phyloP scores from a whole-genome alignment of 2,888 invertebrate species.

The Tryphoninae sp. region DNA sequence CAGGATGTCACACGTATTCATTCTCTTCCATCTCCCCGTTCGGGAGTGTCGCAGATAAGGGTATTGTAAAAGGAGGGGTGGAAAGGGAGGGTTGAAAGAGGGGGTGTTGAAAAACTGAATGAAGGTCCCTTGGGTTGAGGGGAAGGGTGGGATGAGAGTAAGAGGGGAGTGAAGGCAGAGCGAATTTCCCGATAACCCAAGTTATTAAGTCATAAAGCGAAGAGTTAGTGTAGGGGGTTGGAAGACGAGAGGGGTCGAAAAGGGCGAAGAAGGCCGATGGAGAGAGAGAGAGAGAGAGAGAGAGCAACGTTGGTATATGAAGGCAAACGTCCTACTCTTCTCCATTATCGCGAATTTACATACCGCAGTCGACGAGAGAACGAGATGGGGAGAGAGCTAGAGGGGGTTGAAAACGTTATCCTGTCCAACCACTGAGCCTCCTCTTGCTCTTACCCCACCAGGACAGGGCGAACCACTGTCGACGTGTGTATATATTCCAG shows the following conservation, averaged over 20 bases:
- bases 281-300: background rate
- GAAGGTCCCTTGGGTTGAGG: slow-evolving; percentile 26
- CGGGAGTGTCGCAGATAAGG: slow-evolving; percentile 38
- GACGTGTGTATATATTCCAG: slow-evolving; percentile 2
- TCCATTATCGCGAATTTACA: slow-evolving; percentile 81
- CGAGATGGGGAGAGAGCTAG: slow-evolving; percentile 61
- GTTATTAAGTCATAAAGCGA: slow-evolving; percentile 81
- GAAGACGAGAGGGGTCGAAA: slow-evolving; percentile 26
- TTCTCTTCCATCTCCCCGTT: slow-evolving; percentile 23
- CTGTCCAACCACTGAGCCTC: slow-evolving; percentile 34
- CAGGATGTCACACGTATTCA: background rate
- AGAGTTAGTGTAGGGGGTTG: slow-evolving; percentile 75
- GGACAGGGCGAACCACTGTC: slow-evolving; percentile 33
- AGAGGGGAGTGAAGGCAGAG: slow-evolving; percentile 69
- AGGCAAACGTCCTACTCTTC: slow-evolving; percentile 69
- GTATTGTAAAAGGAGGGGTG: slow-evolving; percentile 37
- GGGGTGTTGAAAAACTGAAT: slow-evolving; percentile 17
- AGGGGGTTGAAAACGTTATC: slow-evolving; percentile 62
- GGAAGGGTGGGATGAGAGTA: slow-evolving; percentile 14
- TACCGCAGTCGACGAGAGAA: slow-evolving; percentile 68
- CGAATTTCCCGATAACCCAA: slow-evolving; percentile 80
- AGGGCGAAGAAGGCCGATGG: slow-evolving; percentile 59
- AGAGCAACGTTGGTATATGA: slow-evolving; percentile 20
- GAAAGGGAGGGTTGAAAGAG: background rate
- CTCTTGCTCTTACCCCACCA: slow-evolving; percentile 17